Evolutionary conservation across 1,140 invertebrate genomes (phyloP), one percentile per base, ranked within the genome.

Genomic region (Zeugodacus cucurbitae): DNA sequence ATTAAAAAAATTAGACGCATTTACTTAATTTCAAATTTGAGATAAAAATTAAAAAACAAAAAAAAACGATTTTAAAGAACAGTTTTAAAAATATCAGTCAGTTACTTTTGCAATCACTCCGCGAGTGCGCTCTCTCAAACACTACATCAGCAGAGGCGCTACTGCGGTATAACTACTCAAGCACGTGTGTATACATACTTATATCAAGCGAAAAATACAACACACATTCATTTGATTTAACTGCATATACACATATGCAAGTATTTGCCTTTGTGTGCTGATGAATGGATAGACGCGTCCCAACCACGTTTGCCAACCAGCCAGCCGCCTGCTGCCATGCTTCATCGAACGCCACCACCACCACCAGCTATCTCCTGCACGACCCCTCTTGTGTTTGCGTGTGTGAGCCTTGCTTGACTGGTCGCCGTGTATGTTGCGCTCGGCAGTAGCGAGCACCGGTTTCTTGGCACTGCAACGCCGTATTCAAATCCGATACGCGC

Each of bases 291-390:
- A 22, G 41, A 82, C 20, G 41, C 74, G 41, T 48, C 74, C 74
- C 74, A 82, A 82, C 37, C 74, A 82, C 74, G 48, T 82, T 82
- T 82, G 74, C 74, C 74, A 82, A 37, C 22, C 74, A 82, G 67
- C 67, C n/a, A n/a, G 41, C 44, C 34, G 74, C 22, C 74, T 82
- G 74, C 74, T 82, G 74, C 74, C 74, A 82, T 54, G 44, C 74
- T 82, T 44, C 74, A 82, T 22, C 37, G 26, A 82, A 82, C 20
- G 41, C 74, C 74, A 82, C 74, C 74, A 82, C 74, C 41, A 82
- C 74, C 7, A 82, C 74, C n/a, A 82, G 22, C 74, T 48, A 82
- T 82, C 74, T 48, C 74, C 74, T 48, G 34, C 20, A 41, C 10
- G 8, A 20, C 32, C 32, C 5, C 29, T 17, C 6, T 67, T 67